Evolutionary conservation across 2,888 invertebrate genomes (phyloP), one percentile per base, ranked within the genome.

Genomic region (Nebria brevicollis): DNA sequence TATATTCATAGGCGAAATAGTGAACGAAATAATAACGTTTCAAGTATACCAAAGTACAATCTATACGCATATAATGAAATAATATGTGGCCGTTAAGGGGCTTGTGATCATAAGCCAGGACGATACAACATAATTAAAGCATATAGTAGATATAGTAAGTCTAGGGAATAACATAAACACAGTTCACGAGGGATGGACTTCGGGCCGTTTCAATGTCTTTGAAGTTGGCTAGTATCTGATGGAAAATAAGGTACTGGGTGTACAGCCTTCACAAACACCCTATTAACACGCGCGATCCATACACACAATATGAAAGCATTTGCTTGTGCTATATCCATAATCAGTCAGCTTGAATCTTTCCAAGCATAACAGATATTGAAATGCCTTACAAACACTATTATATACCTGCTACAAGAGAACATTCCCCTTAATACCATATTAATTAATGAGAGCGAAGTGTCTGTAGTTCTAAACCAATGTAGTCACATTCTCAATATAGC

Each of bases 261-360:
- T 26, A 66, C 64, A 64, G 64, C 64, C 64, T 13, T 75, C 64
- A 79, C 79, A 79, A 79, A 79, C 43, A 79, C 74, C 68, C 74
- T 79, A 79, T 79, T 79, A 79, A 79, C 79, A 74, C 75, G 79
- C 79, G 66, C 75, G 79, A 79, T 75, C 74, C 66, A 74, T 73
- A 34, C 5, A 20, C 34, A 79, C 74, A 75, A 66, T 75, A 75
- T 42, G 74, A 66, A 75, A 75, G 74, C 79, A 68, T 15, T 10
- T 15, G 73, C 65, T 73, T 72, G 66, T 42, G 73, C 72, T 54
- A 65, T 73, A 72, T 26, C 13, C 66, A 15, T 79, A 74, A 79
- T 79, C 74, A 75, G 73, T 68, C 41, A 66, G 68, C 68, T 66
- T 78, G 66, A 66, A 78, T 78, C 72, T 65, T 73, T 78, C 73